These are phyloP conservation scores for Sesia bembeciformis DNA, from an alignment of 2,888 invertebrate genomes.

Conservation along the genomic window DNA sequence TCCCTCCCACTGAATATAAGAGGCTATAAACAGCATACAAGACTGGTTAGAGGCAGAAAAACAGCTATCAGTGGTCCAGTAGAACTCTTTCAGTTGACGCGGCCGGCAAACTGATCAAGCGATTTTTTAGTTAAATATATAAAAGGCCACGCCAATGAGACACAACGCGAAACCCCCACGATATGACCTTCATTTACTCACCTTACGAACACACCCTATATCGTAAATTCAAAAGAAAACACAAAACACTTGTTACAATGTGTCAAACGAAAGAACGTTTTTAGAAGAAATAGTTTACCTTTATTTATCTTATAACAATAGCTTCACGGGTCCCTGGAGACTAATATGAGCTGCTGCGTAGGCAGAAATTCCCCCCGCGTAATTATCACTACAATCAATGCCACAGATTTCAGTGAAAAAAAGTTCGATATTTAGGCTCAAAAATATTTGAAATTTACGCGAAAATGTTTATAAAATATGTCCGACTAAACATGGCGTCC, in stretches of 20 bases:
- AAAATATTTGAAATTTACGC: conserved; percentile 76
- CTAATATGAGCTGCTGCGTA: conserved; percentile 60
- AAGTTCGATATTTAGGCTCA: conserved; percentile 62
- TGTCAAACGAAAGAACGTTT: conserved; percentile 68
- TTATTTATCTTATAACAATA: conserved; percentile 72
- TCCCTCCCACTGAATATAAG: conserved; percentile 1
- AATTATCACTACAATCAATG: conserved; percentile 49
- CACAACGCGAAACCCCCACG: conserved; percentile 30
- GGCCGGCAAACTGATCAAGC: conserved; percentile 32
- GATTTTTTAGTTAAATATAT: conserved; percentile 54
- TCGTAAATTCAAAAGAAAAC: conserved; percentile 59
- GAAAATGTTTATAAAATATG: conserved; percentile 83
- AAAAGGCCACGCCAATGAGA: conserved; percentile 54
- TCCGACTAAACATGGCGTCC: conserved; percentile 84
- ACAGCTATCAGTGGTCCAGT: conserved; percentile 21
- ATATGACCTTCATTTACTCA: conserved; percentile 50
- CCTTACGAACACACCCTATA: conserved; percentile 19
- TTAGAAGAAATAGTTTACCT: conserved; percentile 65
- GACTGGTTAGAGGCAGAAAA: conserved; percentile 16
- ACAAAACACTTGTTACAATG: conserved; percentile 65
- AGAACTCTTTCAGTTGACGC: conserved; percentile 17
- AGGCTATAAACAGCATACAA: conserved; percentile 7
- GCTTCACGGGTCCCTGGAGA: conserved; percentile 64
- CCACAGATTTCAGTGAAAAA: conserved; percentile 63
- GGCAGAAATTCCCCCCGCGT: conserved; percentile 54